A percentile compares a stretch with the other conserved stretches of the same genome.
Conservation (phyloP, 2,888 invertebrate genomes). For the Pyrrhosoma nymphula region DNA sequence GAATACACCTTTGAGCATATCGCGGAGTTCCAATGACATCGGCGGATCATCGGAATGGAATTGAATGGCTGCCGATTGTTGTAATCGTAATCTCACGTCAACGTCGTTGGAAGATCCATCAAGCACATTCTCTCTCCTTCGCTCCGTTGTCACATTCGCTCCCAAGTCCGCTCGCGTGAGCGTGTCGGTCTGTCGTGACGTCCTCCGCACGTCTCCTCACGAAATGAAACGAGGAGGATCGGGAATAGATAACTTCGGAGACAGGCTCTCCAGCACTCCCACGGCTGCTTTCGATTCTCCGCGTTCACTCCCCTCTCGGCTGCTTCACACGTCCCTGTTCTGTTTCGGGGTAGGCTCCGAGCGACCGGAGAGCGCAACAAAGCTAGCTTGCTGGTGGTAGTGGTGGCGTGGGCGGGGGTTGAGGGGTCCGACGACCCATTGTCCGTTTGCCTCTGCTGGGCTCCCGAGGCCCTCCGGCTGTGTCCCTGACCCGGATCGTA, state of each 20-base stretch:
- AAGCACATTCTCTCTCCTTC: not conserved
- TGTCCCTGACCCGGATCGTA: conserved; percentile 35
- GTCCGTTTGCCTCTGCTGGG: not conserved
- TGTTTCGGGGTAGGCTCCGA: not conserved
- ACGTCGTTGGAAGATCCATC: no score
- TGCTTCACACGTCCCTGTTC: not conserved
- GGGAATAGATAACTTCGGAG: not conserved
- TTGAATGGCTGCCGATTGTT: no score
- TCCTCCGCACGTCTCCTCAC: not conserved
- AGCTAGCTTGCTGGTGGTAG: not conserved
- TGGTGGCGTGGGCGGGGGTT: not conserved
- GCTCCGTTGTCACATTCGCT: not conserved
- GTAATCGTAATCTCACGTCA: no score
- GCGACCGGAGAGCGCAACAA: not conserved
- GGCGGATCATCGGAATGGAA: no score
- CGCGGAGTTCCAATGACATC: no score
- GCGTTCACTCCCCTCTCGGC: not conserved
- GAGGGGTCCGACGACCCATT: not conserved
- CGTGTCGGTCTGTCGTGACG: not conserved
- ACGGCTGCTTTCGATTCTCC: not conserved
- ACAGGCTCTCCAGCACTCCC: not conserved
- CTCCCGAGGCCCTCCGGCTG: not conserved
- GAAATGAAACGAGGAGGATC: not conserved
- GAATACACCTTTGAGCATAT: no score
- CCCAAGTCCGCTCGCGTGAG: not conserved